phyloP scores from a whole-genome alignment of 2,113 vertebrate species.

The Anguilla japonica region DNA sequence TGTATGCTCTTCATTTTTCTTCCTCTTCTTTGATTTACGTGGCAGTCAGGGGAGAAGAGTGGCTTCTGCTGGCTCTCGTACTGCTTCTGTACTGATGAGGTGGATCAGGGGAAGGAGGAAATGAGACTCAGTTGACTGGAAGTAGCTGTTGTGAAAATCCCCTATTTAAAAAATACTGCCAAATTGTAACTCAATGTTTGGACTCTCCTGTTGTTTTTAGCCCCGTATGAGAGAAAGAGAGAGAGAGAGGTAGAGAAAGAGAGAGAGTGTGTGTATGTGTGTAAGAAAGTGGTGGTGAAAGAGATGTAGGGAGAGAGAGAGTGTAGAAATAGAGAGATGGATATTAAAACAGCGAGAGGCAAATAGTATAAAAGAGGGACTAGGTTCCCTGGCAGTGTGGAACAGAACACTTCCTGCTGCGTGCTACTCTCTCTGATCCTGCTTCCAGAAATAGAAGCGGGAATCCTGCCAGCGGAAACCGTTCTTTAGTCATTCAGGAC shows the following conservation, averaged over 20 bases:
- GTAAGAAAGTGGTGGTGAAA: neutral
- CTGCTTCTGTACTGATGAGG: slow-evolving; percentile 15
- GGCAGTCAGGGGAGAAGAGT: neutral
- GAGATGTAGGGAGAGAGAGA: neutral
- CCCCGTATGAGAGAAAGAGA: neutral
- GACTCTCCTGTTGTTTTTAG: neutral
- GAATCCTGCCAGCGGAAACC: slow-evolving; percentile 49
- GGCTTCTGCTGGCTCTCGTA: neutral
- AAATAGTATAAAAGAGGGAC: neutral
- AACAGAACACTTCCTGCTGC: slow-evolving; percentile 31
- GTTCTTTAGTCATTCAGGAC: slow-evolving; percentile 53
- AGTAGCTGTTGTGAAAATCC: slow-evolving; percentile 53
- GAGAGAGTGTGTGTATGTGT: neutral
- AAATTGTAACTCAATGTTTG: neutral
- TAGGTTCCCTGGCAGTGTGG: neutral
- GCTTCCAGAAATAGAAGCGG: slow-evolving; percentile 50
- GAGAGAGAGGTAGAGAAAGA: neutral
- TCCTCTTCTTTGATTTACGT: slow-evolving; percentile 49
- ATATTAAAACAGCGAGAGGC: neutral
- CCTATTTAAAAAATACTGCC: neutral
- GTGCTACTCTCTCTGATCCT: slow-evolving; percentile 39
- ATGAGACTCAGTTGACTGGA: slow-evolving; percentile 65
- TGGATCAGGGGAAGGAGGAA: slow-evolving; percentile 54
- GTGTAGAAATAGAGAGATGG: neutral
- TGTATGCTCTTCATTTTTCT: slow-evolving; percentile 46